A percentile compares a stretch with the other conserved stretches of the same genome.
Evolutionary conservation across 2,113 vertebrate genomes (phyloP).

Genomic region (Emydura subglobosa): DNA sequence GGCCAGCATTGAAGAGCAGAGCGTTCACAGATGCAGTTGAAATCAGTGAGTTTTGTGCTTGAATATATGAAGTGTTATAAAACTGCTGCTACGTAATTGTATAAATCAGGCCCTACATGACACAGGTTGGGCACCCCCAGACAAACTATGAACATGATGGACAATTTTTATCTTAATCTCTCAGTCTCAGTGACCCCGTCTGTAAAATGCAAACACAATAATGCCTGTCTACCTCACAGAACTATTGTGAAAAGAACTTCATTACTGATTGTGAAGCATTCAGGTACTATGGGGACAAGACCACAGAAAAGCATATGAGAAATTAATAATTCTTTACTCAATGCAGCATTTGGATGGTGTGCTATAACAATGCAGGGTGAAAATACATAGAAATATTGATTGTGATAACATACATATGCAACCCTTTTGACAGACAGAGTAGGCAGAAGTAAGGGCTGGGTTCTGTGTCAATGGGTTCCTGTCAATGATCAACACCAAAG

Average conservation of each 20-base stretch:
- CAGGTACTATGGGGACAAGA: background rate
- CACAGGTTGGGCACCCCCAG: background rate
- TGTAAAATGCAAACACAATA: background rate
- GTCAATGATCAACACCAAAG: no score
- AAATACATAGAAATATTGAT: background rate
- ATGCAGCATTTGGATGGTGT: background rate
- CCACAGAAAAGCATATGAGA: background rate
- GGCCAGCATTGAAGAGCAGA: background rate
- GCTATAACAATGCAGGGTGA: background rate
- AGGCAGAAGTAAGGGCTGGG: no score
- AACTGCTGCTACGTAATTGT: background rate
- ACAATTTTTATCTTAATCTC: background rate
- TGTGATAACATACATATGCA: background rate
- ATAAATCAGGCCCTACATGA: background rate
- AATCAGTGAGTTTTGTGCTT: background rate
- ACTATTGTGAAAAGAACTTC: background rate
- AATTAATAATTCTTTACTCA: background rate
- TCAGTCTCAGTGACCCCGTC: background rate
- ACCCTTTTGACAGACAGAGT: no score
- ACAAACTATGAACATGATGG: background rate
- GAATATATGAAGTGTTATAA: background rate
- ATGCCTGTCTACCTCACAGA: background rate
- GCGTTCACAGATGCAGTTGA: background rate
- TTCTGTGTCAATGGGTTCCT: no score
- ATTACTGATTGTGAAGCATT: background rate